phyloP scores from a whole-genome alignment of 1,140 invertebrate genomes.

The Megathymus violae region DNA sequence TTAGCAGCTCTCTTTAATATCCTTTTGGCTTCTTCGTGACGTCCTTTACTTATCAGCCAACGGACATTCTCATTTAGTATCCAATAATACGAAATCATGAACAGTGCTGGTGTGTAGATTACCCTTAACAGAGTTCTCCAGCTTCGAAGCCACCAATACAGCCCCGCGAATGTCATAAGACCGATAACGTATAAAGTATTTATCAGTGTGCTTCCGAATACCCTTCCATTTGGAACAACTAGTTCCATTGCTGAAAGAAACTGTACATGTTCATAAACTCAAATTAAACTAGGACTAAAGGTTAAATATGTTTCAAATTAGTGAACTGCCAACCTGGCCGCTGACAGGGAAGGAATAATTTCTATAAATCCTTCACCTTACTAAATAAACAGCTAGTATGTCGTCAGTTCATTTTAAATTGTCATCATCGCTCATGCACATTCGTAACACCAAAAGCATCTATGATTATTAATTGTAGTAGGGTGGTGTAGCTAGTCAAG shows the following conservation, averaged over 20 bases:
- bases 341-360: too few species aligned
- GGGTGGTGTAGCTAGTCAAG: too few species aligned
- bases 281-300: too few species aligned
- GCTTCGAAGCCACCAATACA: constrained; percentile 87
- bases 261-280: too few species aligned
- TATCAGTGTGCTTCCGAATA: constrained; percentile 89
- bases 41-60: constrained; percentile 89
- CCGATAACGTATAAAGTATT: constrained; percentile 89
- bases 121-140: constrained; percentile 89
- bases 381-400: too few species aligned
- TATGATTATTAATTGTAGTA: too few species aligned
- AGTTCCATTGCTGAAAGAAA: constrained; percentile 89
- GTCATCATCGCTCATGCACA: too few species aligned
- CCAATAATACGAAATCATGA: constrained; percentile 86
- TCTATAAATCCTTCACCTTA: too few species aligned
- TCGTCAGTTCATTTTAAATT: too few species aligned
- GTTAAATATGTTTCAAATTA: too few species aligned
- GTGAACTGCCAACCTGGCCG: too few species aligned
- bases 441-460: too few species aligned
- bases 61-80: constrained; percentile 88
- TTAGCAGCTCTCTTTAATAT: constrained; percentile 86
- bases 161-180: constrained; percentile 86
- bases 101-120: constrained; percentile 87
- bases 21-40: constrained; percentile 81
- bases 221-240: constrained; percentile 89